Conservation (phyloP, 2,888 invertebrate genomes). For the Amphipoea lucens region DNA sequence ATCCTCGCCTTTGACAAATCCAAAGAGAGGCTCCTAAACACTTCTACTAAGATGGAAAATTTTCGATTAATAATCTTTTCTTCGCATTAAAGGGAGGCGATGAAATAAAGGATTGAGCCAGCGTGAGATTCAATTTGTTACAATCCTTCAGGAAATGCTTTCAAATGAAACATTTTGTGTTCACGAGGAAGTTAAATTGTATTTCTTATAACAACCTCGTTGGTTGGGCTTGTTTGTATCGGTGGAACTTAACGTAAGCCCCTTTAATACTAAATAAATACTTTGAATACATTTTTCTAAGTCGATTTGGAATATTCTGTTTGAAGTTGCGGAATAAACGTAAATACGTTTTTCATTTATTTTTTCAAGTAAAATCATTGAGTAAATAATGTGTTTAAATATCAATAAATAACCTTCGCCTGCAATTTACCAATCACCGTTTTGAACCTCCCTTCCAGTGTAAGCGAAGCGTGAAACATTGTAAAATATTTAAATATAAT, state of each 20-base stretch:
- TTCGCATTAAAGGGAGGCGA: conserved; percentile 81
- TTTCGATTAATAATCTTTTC: conserved; percentile 87
- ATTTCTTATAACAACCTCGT: conserved; percentile 82
- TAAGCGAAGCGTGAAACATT: conserved; percentile 45
- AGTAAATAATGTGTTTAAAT: conserved; percentile 16
- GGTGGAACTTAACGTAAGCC: conserved; percentile 77
- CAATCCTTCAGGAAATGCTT: conserved; percentile 85
- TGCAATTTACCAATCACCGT: conserved; percentile 50
- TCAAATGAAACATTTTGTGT: conserved; percentile 87
- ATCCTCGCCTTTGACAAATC: conserved; percentile 75
- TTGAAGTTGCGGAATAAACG: conserved; percentile 17
- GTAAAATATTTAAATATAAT: conserved; percentile 66
- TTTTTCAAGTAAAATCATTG: conserved; percentile 5
- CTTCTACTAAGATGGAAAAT: conserved; percentile 78
- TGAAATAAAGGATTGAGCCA: conserved; percentile 87
- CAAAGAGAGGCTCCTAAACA: conserved; percentile 75
- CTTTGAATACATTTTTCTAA: conserved; percentile 68
- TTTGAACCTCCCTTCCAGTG: conserved; percentile 2
- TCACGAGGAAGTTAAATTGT: conserved; percentile 86
- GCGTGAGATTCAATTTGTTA: conserved; percentile 88
- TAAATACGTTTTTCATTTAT: conserved; percentile 14
- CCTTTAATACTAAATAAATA: conserved; percentile 77
- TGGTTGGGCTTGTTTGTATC: conserved; percentile 79
- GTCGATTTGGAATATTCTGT: conserved; percentile 34
- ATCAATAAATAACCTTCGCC: conserved; percentile 6